These are phyloP conservation scores for Leptopilina boulardi DNA, from an alignment of 1,140 invertebrate species.

Conservation along the genomic window DNA sequence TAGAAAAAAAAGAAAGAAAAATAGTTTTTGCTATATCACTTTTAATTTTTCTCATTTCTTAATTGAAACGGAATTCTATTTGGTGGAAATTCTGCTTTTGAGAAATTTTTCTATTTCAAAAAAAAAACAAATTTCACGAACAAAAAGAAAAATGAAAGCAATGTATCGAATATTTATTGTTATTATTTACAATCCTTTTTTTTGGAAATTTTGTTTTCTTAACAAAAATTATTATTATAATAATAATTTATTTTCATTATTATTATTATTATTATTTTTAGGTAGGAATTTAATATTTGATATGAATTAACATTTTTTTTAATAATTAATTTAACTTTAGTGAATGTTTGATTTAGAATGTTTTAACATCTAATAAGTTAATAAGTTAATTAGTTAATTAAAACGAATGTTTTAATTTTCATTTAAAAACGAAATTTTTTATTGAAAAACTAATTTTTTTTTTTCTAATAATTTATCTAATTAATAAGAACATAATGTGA, in stretches of 20 bases:
- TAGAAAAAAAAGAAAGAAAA: too few relatives aligned
- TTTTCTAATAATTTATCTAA: too few relatives aligned
- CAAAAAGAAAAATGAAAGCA: neutral
- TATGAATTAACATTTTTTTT: too few relatives aligned
- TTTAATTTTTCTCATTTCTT: neutral
- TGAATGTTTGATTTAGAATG: neutral
- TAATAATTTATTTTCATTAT: too few relatives aligned
- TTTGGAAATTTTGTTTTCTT: neutral
- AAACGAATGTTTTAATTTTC: neutral
- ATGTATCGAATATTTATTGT: neutral
- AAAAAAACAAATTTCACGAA: neutral
- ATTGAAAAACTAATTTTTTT: neutral
- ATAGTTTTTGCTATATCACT: neutral
- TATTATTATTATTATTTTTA: neutral
- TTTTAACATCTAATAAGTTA: neutral
- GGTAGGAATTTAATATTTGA: too few relatives aligned
- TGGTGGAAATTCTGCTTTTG: neutral
- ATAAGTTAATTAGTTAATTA: neutral
- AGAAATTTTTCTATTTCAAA: neutral
- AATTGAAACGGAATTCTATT: neutral
- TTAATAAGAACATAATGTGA: constrained; percentile 56
- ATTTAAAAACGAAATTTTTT: neutral
- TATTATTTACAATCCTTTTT: neutral
- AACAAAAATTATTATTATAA: too few relatives aligned
- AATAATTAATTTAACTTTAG: neutral